phyloP scores from a whole-genome alignment of 2,888 invertebrate genomes.

The Capitulum mitella region DNA sequence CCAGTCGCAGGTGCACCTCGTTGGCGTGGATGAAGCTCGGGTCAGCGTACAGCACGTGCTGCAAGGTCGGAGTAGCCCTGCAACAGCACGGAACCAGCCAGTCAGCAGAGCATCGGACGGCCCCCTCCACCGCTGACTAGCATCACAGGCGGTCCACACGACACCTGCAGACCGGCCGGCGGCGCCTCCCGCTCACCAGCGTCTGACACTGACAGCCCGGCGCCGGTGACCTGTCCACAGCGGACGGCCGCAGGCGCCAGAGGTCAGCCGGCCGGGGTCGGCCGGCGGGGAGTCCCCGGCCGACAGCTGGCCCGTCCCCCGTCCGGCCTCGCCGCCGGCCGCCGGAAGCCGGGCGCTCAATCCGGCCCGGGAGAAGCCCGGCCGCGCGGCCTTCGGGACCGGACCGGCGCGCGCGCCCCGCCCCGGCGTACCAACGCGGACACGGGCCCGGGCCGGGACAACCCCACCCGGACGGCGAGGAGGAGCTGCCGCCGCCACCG shows the following conservation, averaged over 20 bases:
- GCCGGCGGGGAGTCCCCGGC: too few relatives aligned
- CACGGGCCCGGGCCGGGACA: neutral
- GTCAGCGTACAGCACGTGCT: slow-evolving; percentile 87
- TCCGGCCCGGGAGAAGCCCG: too few relatives aligned
- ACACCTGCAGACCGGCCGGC: too few relatives aligned
- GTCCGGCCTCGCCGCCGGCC: too few relatives aligned
- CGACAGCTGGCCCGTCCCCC: too few relatives aligned
- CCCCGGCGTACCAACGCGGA: too few relatives aligned
- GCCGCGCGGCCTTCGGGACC: too few relatives aligned
- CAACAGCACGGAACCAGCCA: slow-evolving; percentile 32
- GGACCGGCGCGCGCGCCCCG: neutral
- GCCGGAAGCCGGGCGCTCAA: too few relatives aligned
- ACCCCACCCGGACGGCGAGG: neutral
- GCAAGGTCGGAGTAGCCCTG: slow-evolving; percentile 93
- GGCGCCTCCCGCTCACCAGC: neutral
- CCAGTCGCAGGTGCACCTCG: slow-evolving; percentile 93
- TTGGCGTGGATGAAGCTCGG: slow-evolving; percentile 86
- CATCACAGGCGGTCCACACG: too few relatives aligned
- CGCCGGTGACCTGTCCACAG: neutral
- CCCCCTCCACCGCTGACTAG: neutral
- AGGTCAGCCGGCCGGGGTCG: too few relatives aligned
- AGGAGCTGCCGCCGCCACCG: too few relatives aligned
- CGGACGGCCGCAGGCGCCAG: too few relatives aligned
- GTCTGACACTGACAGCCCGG: neutral
- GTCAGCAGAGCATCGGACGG: neutral